These are phyloP conservation scores for Serripes groenlandicus DNA, from an alignment of 2,888 invertebrate species.

Conservation along the genomic window DNA sequence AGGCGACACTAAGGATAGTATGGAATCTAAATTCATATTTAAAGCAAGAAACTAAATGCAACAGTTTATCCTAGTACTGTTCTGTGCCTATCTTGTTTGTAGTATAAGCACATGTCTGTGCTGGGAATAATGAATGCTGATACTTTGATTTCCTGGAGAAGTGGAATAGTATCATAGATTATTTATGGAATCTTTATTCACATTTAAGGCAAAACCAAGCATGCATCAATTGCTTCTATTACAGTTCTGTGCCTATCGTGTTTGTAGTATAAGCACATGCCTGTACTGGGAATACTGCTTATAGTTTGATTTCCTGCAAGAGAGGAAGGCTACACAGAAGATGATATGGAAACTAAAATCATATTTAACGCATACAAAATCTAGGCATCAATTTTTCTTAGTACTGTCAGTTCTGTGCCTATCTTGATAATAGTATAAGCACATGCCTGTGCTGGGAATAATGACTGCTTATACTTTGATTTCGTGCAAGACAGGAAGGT, in stretches of 20 bases:
- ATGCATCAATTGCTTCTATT: not conserved
- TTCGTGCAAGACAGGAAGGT: not conserved
- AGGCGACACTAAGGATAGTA: no score
- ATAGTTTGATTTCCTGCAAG: not conserved
- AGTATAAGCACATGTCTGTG: conserved; percentile 18
- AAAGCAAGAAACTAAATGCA: not conserved
- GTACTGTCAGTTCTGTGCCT: conserved; percentile 21
- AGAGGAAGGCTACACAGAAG: not conserved
- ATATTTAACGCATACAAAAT: not conserved
- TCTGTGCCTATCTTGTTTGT: not conserved
- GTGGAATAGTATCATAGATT: not conserved
- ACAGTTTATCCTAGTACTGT: not conserved
- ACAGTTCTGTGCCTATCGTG: conserved; percentile 15
- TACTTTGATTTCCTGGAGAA: not conserved
- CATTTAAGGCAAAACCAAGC: no score
- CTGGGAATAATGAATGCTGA: not conserved
- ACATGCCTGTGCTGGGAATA: conserved; percentile 53
- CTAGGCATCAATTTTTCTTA: not conserved
- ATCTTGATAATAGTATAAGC: conserved; percentile 13
- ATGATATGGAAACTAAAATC: not conserved
- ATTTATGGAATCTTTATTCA: not conserved
- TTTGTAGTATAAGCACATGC: conserved; percentile 30
- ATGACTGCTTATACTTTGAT: not conserved
- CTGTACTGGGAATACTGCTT: conserved; percentile 34
- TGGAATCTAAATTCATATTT: not conserved